A percentile compares a stretch with the other conserved stretches of the same genome.
phyloP scores from a whole-genome alignment of 2,797 vertebrate genomes.

The Melanogrammus aeglefinus region DNA sequence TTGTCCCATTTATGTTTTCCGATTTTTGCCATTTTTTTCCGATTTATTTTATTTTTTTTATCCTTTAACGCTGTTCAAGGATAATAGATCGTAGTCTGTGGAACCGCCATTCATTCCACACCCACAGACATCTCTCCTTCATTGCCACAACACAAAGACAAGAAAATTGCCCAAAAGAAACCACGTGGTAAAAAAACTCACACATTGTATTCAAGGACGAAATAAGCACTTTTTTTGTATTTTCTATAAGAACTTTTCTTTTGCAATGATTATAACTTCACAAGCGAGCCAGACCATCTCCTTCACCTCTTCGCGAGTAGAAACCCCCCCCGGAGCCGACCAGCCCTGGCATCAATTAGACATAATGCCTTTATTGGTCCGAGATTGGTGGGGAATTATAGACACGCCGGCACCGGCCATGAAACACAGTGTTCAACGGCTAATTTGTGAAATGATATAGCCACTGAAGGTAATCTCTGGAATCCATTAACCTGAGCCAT shows the following conservation, averaged over 20 bases:
- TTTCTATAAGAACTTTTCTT: too few species aligned
- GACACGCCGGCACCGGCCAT: slow-evolving; percentile 54
- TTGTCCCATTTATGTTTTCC: too few species aligned
- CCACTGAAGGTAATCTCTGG: slow-evolving; percentile 18
- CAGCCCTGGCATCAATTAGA: slow-evolving; percentile 72
- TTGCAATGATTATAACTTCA: not conserved
- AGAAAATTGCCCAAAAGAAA: too few species aligned
- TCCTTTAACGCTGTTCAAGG: too few species aligned
- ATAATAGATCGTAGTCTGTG: too few species aligned
- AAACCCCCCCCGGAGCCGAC: slow-evolving; percentile 52
- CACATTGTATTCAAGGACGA: not conserved
- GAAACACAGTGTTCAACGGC: slow-evolving; percentile 56
- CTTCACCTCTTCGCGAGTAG: slow-evolving; percentile 36
- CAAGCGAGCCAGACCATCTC: slow-evolving; percentile 15
- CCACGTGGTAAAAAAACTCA: not conserved
- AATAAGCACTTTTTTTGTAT: not conserved
- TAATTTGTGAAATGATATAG: slow-evolving; percentile 62
- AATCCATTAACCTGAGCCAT: slow-evolving; percentile 62
- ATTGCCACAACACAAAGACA: too few species aligned
- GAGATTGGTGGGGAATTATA: slow-evolving; percentile 67
- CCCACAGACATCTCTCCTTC: too few species aligned
- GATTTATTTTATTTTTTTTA: too few species aligned
- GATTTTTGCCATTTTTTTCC: too few species aligned
- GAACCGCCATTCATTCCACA: too few species aligned
- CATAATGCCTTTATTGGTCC: slow-evolving; percentile 62